A percentile compares a stretch with the other conserved stretches of the same genome.
phyloP scores from a whole-genome alignment of 1,140 invertebrate species.

The Pseudoatta argentina region DNA sequence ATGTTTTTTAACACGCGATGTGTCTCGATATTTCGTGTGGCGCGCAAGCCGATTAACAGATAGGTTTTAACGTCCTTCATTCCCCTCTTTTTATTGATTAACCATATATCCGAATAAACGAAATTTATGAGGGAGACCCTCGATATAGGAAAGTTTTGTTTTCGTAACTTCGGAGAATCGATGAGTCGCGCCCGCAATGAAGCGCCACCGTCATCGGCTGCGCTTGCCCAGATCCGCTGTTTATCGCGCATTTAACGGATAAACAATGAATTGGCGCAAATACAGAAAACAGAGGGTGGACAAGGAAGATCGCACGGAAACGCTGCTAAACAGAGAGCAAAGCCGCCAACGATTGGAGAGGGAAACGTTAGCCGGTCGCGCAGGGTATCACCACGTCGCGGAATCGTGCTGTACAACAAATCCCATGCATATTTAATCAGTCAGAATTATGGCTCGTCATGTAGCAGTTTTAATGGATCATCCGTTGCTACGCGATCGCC shows the following conservation, averaged over 20 bases:
- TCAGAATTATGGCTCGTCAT: slow-evolving; percentile 83
- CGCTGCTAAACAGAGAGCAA: slow-evolving; percentile 7
- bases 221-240: slow-evolving; percentile 73
- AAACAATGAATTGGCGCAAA: slow-evolving; percentile 79
- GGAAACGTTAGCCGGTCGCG: slow-evolving; percentile 13
- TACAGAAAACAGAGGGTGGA: slow-evolving; percentile 32
- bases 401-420: slow-evolving; percentile 78
- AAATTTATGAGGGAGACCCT: background rate
- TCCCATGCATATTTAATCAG: slow-evolving; percentile 83
- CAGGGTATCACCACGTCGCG: slow-evolving; percentile 75
- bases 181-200: slow-evolving; percentile 69
- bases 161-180: slow-evolving; percentile 51
- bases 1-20: background rate
- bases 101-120: background rate
- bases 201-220: slow-evolving; percentile 72
- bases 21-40: background rate
- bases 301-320: background rate
- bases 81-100: slow-evolving; percentile 19
- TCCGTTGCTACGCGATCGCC: slow-evolving; percentile 73
- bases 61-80: background rate
- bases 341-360: background rate
- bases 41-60: background rate
- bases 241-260: slow-evolving; percentile 82
- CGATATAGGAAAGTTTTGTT: slow-evolving; percentile 17
- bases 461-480: slow-evolving; percentile 80